These are phyloP conservation scores for Andinoacara biseriatus DNA, from an alignment of 2,113 vertebrate species.

Conservation along the genomic window DNA sequence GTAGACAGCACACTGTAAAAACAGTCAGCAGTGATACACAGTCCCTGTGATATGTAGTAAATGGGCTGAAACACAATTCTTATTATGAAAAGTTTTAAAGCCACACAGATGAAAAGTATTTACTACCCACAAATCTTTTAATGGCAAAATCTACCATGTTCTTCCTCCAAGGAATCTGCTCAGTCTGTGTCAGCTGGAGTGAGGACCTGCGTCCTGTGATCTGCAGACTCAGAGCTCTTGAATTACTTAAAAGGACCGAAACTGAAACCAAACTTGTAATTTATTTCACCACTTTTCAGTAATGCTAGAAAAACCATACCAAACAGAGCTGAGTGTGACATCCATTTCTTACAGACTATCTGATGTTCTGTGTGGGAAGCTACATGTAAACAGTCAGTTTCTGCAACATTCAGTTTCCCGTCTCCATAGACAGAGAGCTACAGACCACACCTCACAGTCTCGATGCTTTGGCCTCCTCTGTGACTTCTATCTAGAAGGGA, in stretches of 20 bases:
- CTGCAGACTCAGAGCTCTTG: not conserved
- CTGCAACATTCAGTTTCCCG: not conserved
- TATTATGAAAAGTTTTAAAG: not conserved
- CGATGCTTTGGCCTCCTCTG: not conserved
- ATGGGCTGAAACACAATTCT: slow-evolving; percentile 2
- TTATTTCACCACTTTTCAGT: not conserved
- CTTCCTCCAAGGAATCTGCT: not conserved
- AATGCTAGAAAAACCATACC: slow-evolving; percentile 10
- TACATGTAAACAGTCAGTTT: not conserved
- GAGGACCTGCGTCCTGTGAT: not conserved
- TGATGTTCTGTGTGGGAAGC: not conserved
- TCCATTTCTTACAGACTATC: not conserved
- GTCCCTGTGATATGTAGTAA: not conserved
- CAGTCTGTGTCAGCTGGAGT: not conserved
- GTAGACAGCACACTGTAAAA: not conserved
- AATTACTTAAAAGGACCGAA: not conserved
- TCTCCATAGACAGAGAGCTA: not conserved
- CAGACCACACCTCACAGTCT: not conserved
- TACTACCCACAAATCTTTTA: not conserved
- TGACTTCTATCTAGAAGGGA: not conserved
- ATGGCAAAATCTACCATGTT: too few species aligned
- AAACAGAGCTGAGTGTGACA: not conserved
- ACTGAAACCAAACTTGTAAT: not conserved
- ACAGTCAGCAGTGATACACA: slow-evolving; percentile 3
- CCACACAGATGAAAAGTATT: not conserved